Conservation (phyloP, 2,797 vertebrate genomes). For the Thamnophis elegans region DNA sequence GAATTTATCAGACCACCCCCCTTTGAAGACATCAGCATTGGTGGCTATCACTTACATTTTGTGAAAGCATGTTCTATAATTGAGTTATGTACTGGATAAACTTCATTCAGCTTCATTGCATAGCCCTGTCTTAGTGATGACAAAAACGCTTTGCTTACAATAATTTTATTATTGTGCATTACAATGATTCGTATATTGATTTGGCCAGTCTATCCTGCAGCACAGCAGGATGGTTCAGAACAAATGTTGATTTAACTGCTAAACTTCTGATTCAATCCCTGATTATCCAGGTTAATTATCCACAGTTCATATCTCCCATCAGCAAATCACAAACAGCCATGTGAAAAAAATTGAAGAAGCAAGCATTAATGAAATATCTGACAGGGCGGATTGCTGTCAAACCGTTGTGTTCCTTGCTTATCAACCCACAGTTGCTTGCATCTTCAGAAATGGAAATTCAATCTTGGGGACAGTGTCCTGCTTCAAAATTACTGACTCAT, state of each 20-base stretch:
- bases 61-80: not conserved
- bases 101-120: not conserved
- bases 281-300: not conserved
- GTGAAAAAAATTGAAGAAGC: not conserved
- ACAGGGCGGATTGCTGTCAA: not conserved
- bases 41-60: not conserved
- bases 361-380: not conserved
- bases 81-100: not conserved
- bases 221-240: not conserved
- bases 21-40: not conserved
- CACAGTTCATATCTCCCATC: not conserved
- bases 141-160: not conserved
- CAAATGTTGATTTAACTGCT: not conserved
- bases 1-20: not conserved
- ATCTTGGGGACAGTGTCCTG: not conserved
- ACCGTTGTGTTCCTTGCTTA: not conserved
- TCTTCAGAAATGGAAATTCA: not conserved
- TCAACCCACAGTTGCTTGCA: not conserved
- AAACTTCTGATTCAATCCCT: not conserved
- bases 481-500: not conserved
- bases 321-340: not conserved
- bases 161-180: not conserved
- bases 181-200: not conserved
- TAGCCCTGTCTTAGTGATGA: not conserved
- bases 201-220: not conserved